Evolutionary conservation across 2,888 invertebrate species (phyloP), one percentile per base, ranked within the genome.

Genomic region (Diogma glabrata): DNA sequence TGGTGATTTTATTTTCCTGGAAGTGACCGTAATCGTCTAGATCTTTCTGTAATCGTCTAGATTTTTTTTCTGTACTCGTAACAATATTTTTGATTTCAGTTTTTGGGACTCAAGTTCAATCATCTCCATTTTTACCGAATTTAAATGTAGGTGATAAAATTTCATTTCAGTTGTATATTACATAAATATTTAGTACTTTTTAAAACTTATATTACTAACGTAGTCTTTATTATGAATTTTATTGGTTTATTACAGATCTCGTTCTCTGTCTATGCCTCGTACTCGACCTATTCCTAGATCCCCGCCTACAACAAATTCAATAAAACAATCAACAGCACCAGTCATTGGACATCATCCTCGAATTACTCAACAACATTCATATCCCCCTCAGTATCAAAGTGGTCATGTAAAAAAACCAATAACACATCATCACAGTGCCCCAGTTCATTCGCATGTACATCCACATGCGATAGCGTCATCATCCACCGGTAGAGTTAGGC

Each of bases 201-300:
- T n/a, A n/a, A n/a, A 17, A 30, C 23, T 50, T 22, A 26, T 50
- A 6, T 50, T 46, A 16, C 14, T 33, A 7, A 12, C n/a, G 8
- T 33, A 33, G 49, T 26, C n/a, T 33, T 14, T 40, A 16, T 19
- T 46, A 28, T 40, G 4, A 33, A 50, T 47, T 10, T 40, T 45
- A 19, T 23, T 20, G 10, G 10, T 23, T 28, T 23, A 17, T 43
- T 26, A 1, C 60, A 75, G 77, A 58, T 75, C 74, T 3, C 74
- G 79, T 40, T 79, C 82, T 1, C 67, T 74, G 14, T 77, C 84
- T 8, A 71, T 77, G 1, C 75, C 79, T 17, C 68, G 72, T 40
- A 70, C 74, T 26, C 72, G 74, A 47, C 55, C 38, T 8, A 58
- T 65, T 49, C 65, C 69, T 47, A 69, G 69, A 59, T 67, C 68